Percentiles rank a stretch among this genome's conserved stretches.
Conservation (phyloP, 2,797 vertebrate genomes). For the Crax fasciolata region DNA sequence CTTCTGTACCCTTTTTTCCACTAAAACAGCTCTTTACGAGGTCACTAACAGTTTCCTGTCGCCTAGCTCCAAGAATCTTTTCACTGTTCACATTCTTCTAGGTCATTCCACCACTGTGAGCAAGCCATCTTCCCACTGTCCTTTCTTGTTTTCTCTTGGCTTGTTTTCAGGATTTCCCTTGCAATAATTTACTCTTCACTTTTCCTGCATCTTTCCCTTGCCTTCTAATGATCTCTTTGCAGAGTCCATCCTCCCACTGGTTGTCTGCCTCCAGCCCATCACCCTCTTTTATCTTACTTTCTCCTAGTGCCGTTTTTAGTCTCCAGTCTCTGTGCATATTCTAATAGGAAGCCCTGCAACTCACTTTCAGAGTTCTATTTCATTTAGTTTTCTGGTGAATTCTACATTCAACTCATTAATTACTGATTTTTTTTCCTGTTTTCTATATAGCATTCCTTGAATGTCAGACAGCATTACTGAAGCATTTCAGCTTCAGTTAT, state of each 20-base stretch:
- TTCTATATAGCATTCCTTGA: not conserved
- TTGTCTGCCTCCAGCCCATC: not conserved
- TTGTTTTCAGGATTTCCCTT: conserved; percentile 14
- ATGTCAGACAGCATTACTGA: too few relatives aligned
- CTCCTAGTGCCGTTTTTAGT: not conserved
- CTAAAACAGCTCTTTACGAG: conserved; percentile 39
- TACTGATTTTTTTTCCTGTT: not conserved
- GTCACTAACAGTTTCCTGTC: conserved; percentile 41
- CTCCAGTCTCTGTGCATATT: not conserved
- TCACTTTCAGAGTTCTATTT: not conserved
- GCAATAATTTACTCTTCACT: not conserved
- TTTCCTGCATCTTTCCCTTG: not conserved
- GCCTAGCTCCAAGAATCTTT: conserved; percentile 18
- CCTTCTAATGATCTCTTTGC: not conserved
- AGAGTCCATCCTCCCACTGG: not conserved
- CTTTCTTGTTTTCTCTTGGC: conserved; percentile 20
- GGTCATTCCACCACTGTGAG: conserved; percentile 43
- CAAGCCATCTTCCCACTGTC: not conserved
- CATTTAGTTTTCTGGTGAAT: not conserved
- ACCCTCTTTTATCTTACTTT: not conserved
- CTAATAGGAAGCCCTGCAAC: not conserved
- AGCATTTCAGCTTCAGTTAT: not conserved
- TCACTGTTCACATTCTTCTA: conserved; percentile 52
- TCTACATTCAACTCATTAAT: not conserved
- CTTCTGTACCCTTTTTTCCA: conserved; percentile 30